These are phyloP conservation scores for Epinephelus moara DNA, from an alignment of 2,113 vertebrate species.

Conservation along the genomic window DNA sequence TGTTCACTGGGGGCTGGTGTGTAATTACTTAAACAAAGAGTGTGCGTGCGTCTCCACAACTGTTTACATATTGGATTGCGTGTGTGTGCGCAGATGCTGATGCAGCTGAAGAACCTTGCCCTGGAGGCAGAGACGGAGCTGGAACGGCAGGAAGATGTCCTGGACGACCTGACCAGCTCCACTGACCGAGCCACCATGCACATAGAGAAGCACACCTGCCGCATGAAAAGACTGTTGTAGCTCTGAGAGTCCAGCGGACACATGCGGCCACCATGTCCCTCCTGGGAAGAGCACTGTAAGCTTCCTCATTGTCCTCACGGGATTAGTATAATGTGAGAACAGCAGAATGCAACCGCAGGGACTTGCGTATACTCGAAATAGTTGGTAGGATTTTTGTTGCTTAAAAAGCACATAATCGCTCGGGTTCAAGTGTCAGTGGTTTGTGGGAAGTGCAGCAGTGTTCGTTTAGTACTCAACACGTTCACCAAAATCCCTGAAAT, in stretches of 20 bases:
- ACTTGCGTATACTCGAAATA: not conserved
- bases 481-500: not conserved
- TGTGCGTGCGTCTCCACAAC: slow-evolving; percentile 7
- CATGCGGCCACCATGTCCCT: not conserved
- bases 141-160: slow-evolving; percentile 91
- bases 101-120: slow-evolving; percentile 91
- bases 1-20: not conserved
- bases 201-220: slow-evolving; percentile 89
- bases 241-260: slow-evolving; percentile 6
- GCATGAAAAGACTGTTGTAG: slow-evolving; percentile 90
- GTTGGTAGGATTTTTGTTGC: not conserved
- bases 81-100: slow-evolving; percentile 87
- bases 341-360: not conserved
- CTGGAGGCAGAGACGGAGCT: slow-evolving; percentile 92
- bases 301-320: slow-evolving; percentile 21
- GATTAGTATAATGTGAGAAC: slow-evolving; percentile 10
- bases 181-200: slow-evolving; percentile 86
- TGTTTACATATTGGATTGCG: slow-evolving; percentile 6
- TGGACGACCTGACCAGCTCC: slow-evolving; percentile 87
- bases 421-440: not conserved
- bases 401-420: not conserved
- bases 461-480: not conserved
- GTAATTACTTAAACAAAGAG: slow-evolving; percentile 41
- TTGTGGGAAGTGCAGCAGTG: not conserved
- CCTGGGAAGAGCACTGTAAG: slow-evolving; percentile 28